These are phyloP conservation scores for Dufourea novaeangliae DNA, from an alignment of 1,140 invertebrate genomes.

Conservation along the genomic window DNA sequence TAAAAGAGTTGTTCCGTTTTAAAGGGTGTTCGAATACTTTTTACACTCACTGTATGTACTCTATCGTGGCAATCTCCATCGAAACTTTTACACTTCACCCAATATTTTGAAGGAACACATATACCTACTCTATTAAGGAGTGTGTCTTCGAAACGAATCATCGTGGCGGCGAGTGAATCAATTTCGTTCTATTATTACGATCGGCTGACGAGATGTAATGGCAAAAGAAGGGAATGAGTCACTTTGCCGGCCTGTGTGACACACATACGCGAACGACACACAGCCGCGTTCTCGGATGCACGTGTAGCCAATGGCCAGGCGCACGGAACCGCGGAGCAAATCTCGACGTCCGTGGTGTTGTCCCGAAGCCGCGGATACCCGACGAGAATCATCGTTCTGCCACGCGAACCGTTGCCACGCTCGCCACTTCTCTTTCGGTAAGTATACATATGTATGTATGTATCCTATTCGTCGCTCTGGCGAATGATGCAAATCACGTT, in stretches of 20 bases:
- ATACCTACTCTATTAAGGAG: slow-evolving; percentile 1
- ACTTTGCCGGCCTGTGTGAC: slow-evolving; percentile 55
- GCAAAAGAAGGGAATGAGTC: slow-evolving; percentile 70
- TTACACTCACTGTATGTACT: no score
- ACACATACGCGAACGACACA: slow-evolving; percentile 53
- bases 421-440: slow-evolving; percentile 43
- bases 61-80: no score
- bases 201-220: slow-evolving; percentile 67
- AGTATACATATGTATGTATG: no score
- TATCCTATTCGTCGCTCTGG: slow-evolving; percentile 55
- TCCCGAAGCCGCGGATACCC: background rate
- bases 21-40: no score
- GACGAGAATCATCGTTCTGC: slow-evolving; percentile 28
- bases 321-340: slow-evolving; percentile 3
- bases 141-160: slow-evolving; percentile 39
- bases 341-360: slow-evolving; percentile 17
- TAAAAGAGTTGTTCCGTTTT: no score
- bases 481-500: slow-evolving; percentile 64
- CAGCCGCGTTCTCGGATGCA: slow-evolving; percentile 27
- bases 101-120: background rate
- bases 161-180: slow-evolving; percentile 65
- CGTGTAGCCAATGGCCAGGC: slow-evolving; percentile 14
- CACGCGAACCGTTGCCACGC: slow-evolving; percentile 34
- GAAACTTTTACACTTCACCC: no score
- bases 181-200: slow-evolving; percentile 74